These are phyloP conservation scores for Sphinx pinastri DNA, from an alignment of 2,888 invertebrate genomes.

Conservation along the genomic window DNA sequence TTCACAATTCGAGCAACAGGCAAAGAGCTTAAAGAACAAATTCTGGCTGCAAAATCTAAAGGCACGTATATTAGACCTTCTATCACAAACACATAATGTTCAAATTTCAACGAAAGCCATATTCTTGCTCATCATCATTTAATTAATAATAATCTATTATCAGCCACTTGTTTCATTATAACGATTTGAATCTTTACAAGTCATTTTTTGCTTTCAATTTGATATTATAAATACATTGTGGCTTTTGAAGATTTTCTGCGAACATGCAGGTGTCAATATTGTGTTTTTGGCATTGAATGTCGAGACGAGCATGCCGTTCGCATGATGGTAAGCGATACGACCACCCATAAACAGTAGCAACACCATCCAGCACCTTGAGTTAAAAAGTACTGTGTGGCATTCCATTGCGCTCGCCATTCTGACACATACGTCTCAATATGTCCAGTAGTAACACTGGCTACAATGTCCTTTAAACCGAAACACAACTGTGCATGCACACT, in stretches of 20 bases:
- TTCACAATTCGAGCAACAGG: slow-evolving; percentile 98
- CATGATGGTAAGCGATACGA: too few relatives aligned
- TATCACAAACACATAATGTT: not conserved
- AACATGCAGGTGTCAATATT: not conserved
- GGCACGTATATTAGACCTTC: slow-evolving; percentile 66
- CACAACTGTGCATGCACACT: too few relatives aligned
- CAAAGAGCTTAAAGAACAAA: slow-evolving; percentile 97
- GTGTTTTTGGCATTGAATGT: too few relatives aligned
- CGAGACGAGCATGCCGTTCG: too few relatives aligned
- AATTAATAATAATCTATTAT: slow-evolving; percentile 8
- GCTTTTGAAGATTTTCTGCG: not conserved
- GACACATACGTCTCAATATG: too few relatives aligned
- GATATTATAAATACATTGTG: not conserved
- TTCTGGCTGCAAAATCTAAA: slow-evolving; percentile 99
- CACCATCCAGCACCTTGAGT: too few relatives aligned
- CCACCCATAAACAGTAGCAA: too few relatives aligned
- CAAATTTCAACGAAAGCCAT: not conserved
- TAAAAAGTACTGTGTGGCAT: too few relatives aligned
- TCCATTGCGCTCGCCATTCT: too few relatives aligned
- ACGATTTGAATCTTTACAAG: not conserved
- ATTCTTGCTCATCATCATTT: slow-evolving; percentile 4
- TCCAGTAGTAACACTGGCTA: too few relatives aligned
- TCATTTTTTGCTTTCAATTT: not conserved
- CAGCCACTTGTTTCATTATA: slow-evolving; percentile 1
- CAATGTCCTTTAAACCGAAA: too few relatives aligned